These are phyloP conservation scores for Ammodytes marinus DNA, from an alignment of 2,113 vertebrate genomes.

Conservation along the genomic window DNA sequence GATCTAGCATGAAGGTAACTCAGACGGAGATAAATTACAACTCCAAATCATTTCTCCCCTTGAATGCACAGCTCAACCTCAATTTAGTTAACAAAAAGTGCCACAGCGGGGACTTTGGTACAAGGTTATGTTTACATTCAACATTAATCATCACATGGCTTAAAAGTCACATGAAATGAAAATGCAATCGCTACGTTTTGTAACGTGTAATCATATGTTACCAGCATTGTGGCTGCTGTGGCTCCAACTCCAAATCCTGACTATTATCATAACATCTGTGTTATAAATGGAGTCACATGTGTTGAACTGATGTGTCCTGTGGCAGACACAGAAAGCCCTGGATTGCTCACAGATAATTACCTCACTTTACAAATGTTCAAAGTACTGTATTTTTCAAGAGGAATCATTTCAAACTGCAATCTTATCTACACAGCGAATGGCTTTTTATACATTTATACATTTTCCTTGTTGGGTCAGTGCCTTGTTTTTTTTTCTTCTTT, in stretches of 20 bases:
- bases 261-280: slow-evolving; percentile 10
- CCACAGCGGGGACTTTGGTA: slow-evolving; percentile 19
- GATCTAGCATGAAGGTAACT: background rate
- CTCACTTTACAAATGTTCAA: slow-evolving; percentile 67
- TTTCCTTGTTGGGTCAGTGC: slow-evolving; percentile 82
- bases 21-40: background rate
- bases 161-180: background rate
- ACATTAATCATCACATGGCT: background rate
- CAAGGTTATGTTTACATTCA: slow-evolving; percentile 37
- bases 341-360: slow-evolving; percentile 72
- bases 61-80: background rate
- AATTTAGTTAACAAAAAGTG: slow-evolving; percentile 4
- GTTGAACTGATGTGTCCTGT: slow-evolving; percentile 29
- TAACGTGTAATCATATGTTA: slow-evolving; percentile 9
- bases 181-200: background rate
- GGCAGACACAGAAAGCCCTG: slow-evolving; percentile 56
- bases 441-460: slow-evolving; percentile 75
- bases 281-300: background rate
- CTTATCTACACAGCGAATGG: slow-evolving; percentile 39
- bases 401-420: slow-evolving; percentile 60
- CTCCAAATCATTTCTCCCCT: background rate
- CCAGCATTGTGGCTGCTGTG: slow-evolving; percentile 38
- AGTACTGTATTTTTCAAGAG: slow-evolving; percentile 77
- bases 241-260: background rate
- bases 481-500: slow-evolving; percentile 72